These are phyloP conservation scores for Pissodes strobi DNA, from an alignment of 1,140 invertebrate genomes.

Conservation along the genomic window DNA sequence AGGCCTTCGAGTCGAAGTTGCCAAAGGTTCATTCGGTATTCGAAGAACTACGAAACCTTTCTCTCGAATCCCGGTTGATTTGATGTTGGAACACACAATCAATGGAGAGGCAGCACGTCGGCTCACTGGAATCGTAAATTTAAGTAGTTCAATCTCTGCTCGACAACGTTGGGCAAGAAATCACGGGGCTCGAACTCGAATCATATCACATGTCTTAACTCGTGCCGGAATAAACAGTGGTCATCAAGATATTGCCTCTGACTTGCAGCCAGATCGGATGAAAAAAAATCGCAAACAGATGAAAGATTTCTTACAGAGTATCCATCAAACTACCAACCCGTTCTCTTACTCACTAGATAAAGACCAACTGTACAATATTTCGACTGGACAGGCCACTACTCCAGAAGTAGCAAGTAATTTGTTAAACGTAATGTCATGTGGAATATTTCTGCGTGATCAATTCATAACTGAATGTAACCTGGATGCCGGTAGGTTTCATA, in stretches of 20 bases:
- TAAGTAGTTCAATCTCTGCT: conserved; percentile 38
- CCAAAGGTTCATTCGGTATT: too few relatives aligned
- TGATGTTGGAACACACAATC: conserved; percentile 37
- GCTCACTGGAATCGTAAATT: conserved; percentile 31
- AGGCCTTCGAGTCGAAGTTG: neutral
- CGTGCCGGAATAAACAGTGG: too few relatives aligned
- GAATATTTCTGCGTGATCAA: neutral
- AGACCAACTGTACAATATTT: too few relatives aligned
- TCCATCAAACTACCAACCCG: too few relatives aligned
- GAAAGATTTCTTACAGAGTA: too few relatives aligned
- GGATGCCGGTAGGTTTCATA: neutral
- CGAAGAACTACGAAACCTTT: conserved; percentile 39
- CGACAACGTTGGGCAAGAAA: conserved; percentile 36
- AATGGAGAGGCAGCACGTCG: conserved; percentile 38
- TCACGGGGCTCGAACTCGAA: too few relatives aligned
- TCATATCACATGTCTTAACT: neutral
- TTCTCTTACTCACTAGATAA: too few relatives aligned
- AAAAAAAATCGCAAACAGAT: neutral
- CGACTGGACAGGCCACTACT: neutral
- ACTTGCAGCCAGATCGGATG: neutral
- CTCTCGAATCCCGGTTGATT: conserved; percentile 42
- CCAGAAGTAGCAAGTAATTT: too few relatives aligned
- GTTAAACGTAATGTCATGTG: too few relatives aligned
- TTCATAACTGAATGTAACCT: neutral
- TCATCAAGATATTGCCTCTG: too few relatives aligned